phyloP scores from a whole-genome alignment of 1,140 invertebrate species.

The Pectinophora gossypiella region DNA sequence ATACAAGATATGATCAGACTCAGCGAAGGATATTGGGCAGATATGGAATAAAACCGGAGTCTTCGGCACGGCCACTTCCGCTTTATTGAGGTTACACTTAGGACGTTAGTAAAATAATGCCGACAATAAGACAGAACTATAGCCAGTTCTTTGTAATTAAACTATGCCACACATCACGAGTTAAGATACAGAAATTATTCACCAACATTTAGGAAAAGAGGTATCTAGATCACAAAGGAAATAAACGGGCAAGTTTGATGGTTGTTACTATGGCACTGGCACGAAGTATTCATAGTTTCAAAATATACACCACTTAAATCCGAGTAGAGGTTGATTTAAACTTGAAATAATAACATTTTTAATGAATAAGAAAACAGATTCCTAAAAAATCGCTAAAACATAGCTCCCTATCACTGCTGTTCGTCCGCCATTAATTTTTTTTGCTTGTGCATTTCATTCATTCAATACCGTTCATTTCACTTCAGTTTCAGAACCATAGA shows the following conservation, averaged over 20 bases:
- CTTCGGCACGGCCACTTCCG: slow-evolving; percentile 11
- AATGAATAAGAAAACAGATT: background rate
- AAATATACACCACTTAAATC: background rate
- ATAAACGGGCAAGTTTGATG: slow-evolving; percentile 28
- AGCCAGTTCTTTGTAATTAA: background rate
- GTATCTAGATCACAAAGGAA: slow-evolving; percentile 46
- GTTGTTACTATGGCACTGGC: slow-evolving; percentile 27
- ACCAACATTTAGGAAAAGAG: slow-evolving; percentile 17
- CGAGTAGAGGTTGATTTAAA: background rate
- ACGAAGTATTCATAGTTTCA: background rate
- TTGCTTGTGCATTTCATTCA: background rate
- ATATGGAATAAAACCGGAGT: too few relatives aligned
- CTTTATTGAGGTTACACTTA: slow-evolving; percentile 5
- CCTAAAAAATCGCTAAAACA: slow-evolving; percentile 1
- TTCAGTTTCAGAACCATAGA: too few relatives aligned
- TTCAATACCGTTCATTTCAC: background rate
- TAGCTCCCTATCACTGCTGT: background rate
- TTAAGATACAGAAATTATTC: slow-evolving; percentile 1
- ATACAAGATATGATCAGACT: too few relatives aligned
- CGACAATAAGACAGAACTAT: background rate
- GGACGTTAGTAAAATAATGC: background rate
- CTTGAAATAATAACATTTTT: background rate
- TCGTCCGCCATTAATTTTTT: slow-evolving; percentile 1
- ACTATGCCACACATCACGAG: background rate
- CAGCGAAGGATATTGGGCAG: too few relatives aligned